These are phyloP conservation scores for Premnoplex brunnescens DNA, from an alignment of 2,797 vertebrate genomes.

Conservation along the genomic window DNA sequence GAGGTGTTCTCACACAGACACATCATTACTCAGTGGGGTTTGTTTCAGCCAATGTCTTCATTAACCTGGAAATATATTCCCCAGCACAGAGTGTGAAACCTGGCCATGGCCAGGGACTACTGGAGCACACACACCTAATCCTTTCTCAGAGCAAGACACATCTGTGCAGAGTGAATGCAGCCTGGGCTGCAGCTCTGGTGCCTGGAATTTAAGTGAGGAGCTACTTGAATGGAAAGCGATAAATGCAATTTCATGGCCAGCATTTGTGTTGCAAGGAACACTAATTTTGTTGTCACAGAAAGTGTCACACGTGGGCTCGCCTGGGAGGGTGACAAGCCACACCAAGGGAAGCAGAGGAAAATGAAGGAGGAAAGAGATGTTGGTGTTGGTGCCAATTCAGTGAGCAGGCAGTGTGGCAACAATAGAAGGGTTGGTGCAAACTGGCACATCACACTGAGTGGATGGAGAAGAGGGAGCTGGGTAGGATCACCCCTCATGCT, in stretches of 20 bases:
- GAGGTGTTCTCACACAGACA: neutral
- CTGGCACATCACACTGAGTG: neutral
- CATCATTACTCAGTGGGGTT: neutral
- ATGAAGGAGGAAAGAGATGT: neutral
- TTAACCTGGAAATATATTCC: neutral
- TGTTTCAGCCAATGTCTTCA: neutral
- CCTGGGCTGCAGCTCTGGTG: neutral
- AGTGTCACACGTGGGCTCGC: neutral
- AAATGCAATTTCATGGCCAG: constrained; percentile 6
- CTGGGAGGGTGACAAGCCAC: neutral
- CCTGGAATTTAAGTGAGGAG: neutral
- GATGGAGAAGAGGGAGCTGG: neutral
- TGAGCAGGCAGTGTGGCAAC: neutral
- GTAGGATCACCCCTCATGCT: accelerated
- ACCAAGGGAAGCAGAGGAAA: neutral
- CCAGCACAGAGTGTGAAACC: neutral
- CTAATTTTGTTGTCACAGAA: neutral
- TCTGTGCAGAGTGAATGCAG: neutral
- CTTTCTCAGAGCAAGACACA: neutral
- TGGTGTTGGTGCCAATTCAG: neutral
- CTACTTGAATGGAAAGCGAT: neutral
- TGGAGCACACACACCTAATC: neutral
- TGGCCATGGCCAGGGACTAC: neutral
- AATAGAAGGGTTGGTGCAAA: neutral
- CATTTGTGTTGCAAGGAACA: neutral